phyloP scores from a whole-genome alignment of 2,888 invertebrate species.

The Agrotis segetum region DNA sequence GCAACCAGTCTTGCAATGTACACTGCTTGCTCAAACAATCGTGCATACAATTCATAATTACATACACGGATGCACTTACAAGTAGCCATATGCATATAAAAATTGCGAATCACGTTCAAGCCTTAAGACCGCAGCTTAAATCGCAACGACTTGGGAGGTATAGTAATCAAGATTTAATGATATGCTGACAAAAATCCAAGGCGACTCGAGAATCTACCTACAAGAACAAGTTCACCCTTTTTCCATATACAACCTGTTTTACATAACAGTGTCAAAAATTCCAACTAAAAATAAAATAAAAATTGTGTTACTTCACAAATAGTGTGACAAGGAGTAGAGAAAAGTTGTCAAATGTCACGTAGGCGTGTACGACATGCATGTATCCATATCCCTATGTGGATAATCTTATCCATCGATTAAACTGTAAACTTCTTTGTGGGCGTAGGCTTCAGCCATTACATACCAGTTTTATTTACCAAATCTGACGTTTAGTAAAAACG shows the following conservation, averaged over 20 bases:
- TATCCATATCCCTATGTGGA: constrained; percentile 61
- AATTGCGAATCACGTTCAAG: constrained; percentile 53
- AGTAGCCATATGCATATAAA: constrained; percentile 31
- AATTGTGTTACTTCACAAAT: constrained; percentile 40
- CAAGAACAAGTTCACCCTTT: constrained; percentile 57
- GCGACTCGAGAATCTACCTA: constrained; percentile 33
- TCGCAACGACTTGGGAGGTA: constrained; percentile 50
- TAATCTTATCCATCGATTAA: constrained; percentile 71
- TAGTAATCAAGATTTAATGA: constrained; percentile 27
- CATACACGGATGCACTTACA: constrained; percentile 25
- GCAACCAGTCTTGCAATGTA: constrained; percentile 9
- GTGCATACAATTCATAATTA: constrained; percentile 41
- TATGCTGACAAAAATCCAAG: constrained; percentile 30
- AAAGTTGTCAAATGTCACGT: constrained; percentile 58
- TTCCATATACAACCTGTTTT: constrained; percentile 35
- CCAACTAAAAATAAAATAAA: constrained; percentile 44
- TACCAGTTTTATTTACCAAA: constrained; percentile 76
- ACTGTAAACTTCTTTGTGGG: constrained; percentile 69
- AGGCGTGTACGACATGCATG: constrained; percentile 60
- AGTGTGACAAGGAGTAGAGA: constrained; percentile 45
- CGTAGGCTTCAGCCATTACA: constrained; percentile 68
- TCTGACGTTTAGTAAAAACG: constrained; percentile 72
- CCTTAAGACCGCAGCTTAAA: constrained; percentile 30
- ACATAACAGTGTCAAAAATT: constrained; percentile 43
- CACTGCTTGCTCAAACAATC: constrained; percentile 22